Conservation (phyloP, 2,888 invertebrate genomes). For the Clunio marinus region DNA sequence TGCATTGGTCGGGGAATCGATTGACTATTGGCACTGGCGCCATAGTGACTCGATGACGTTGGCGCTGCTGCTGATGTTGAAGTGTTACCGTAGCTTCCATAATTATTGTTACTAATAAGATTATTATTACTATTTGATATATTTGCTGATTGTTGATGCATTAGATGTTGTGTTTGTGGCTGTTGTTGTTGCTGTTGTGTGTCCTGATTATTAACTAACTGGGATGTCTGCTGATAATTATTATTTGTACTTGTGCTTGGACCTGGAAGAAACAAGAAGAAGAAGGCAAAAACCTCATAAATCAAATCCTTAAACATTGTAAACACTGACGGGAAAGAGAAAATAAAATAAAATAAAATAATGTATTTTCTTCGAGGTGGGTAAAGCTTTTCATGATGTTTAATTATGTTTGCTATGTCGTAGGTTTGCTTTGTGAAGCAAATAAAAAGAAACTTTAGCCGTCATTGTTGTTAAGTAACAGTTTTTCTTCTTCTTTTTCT, state of each 20-base stretch:
- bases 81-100: conserved; percentile 31
- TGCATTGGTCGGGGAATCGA: conserved; percentile 48
- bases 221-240: conserved; percentile 45
- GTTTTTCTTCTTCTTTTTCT: neutral
- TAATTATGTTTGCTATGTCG: neutral
- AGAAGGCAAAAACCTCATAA: too few relatives aligned
- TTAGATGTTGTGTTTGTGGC: conserved; percentile 43
- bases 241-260: conserved; percentile 45
- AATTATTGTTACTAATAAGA: conserved; percentile 34
- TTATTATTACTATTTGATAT: conserved; percentile 46
- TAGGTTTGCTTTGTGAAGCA: too few relatives aligned
- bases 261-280: conserved; percentile 43
- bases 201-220: conserved; percentile 42
- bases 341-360: too few relatives aligned
- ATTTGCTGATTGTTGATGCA: conserved; percentile 44
- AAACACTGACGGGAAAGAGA: neutral
- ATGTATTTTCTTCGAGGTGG: too few relatives aligned
- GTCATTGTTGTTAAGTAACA: too few relatives aligned
- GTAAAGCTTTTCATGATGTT: neutral
- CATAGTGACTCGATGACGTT: conserved; percentile 43
- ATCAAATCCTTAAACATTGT: neutral
- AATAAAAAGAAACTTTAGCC: too few relatives aligned
- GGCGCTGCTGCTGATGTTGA: conserved; percentile 36
- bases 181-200: conserved; percentile 42
- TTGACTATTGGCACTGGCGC: conserved; percentile 13